phyloP scores from a whole-genome alignment of 2,113 vertebrate species.

The Vidua macroura region DNA sequence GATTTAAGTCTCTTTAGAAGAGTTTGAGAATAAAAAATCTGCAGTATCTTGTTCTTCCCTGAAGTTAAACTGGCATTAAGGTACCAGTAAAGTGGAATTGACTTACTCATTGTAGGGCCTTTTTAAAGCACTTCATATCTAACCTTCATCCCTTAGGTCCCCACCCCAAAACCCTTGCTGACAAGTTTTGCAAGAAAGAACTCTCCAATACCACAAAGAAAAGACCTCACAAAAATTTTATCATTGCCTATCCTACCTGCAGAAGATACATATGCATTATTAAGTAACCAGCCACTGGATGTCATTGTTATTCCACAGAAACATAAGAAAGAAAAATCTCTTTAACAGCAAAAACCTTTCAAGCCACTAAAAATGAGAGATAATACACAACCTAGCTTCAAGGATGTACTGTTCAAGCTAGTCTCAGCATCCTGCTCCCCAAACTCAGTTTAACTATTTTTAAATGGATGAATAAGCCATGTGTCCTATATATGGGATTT shows the following conservation, averaged over 20 bases:
- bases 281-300: slow-evolving; percentile 58
- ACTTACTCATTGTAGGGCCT: background rate
- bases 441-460: slow-evolving; percentile 46
- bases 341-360: background rate
- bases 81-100: background rate
- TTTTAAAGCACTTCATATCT: background rate
- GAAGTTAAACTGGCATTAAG: slow-evolving; percentile 15
- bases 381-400: background rate
- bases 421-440: background rate
- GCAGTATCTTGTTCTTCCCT: background rate
- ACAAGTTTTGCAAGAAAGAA: background rate
- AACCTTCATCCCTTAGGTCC: background rate
- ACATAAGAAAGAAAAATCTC: background rate
- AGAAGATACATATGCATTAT: slow-evolving; percentile 12
- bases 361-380: background rate
- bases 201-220: background rate
- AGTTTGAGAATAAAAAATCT: slow-evolving; percentile 26
- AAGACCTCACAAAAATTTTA: background rate
- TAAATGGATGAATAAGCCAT: slow-evolving; percentile 27
- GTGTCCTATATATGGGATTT: slow-evolving; percentile 34
- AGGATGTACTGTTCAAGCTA: background rate
- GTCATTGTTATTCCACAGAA: slow-evolving; percentile 64
- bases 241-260: background rate
- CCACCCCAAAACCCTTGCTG: background rate
- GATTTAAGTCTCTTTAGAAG: background rate